Percentiles rank a stretch among this genome's conserved stretches.
These are phyloP conservation scores for Glossophaga mutica DNA, from an alignment of 2,797 vertebrate species.

Conservation along the genomic window DNA sequence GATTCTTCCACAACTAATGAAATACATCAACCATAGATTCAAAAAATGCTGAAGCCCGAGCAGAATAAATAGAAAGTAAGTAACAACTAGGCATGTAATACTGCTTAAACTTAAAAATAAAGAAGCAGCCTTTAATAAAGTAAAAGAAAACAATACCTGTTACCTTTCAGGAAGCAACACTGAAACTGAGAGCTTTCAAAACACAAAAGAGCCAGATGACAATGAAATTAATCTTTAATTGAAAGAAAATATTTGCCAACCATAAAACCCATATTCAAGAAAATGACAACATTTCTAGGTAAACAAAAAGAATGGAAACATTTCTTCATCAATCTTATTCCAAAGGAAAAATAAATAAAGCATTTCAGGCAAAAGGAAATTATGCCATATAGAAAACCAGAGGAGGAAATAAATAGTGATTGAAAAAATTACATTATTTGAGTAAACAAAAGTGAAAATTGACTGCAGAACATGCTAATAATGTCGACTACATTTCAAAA, in stretches of 20 bases:
- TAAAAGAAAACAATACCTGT: neutral
- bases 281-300: neutral
- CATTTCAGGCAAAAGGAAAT: neutral
- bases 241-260: neutral
- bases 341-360: neutral
- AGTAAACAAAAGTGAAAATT: neutral
- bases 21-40: neutral
- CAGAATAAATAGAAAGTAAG: neutral
- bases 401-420: neutral
- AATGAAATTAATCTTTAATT: neutral
- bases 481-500: neutral
- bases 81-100: neutral
- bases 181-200: neutral
- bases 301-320: neutral
- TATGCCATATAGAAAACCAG: neutral
- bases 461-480: neutral
- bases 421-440: neutral
- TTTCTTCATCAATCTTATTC: neutral
- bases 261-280: neutral
- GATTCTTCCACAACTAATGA: neutral
- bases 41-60: neutral
- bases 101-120: neutral
- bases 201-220: neutral
- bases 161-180: neutral
- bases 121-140: neutral